Conservation (phyloP, 2,888 invertebrate genomes). For the Cephus nigrinus region DNA sequence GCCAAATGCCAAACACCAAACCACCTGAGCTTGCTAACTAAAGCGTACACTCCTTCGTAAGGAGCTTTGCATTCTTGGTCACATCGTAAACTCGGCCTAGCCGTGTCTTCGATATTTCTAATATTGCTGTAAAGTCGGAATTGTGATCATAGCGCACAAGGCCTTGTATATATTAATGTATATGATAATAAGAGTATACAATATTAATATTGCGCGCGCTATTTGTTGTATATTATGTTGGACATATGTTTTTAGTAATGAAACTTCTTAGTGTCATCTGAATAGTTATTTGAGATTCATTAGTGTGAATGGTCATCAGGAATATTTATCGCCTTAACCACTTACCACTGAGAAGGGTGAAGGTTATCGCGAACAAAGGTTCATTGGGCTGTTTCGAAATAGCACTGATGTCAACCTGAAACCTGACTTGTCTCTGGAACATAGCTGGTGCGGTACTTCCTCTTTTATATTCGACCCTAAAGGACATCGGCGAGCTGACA, state of each 20-base stretch:
- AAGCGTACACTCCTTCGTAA: background rate
- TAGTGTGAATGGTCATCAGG: too few species aligned
- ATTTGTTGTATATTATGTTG: too few species aligned
- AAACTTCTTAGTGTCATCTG: too few species aligned
- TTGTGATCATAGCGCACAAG: too few species aligned
- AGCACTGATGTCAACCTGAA: constrained; percentile 90
- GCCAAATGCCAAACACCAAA: constrained; percentile 48
- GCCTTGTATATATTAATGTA: too few species aligned
- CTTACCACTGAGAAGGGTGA: constrained; percentile 91
- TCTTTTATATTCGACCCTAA: constrained; percentile 96
- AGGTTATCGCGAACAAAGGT: constrained; percentile 91
- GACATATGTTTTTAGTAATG: too few species aligned
- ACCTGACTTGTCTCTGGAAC: constrained; percentile 96
- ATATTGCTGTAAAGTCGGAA: too few species aligned
- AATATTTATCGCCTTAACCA: background rate
- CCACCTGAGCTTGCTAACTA: constrained; percentile 11
- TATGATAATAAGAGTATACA: too few species aligned
- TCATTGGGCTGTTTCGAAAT: constrained; percentile 84
- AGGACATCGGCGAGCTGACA: constrained; percentile 98
- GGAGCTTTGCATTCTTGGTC: constrained; percentile 5
- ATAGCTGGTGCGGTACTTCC: constrained; percentile 94
- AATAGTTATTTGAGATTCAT: too few species aligned
- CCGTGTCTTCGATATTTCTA: too few species aligned
- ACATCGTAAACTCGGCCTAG: background rate
- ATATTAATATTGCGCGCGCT: too few species aligned